These are phyloP conservation scores for Alectura lathami DNA, from an alignment of 2,113 vertebrate species.

Conservation along the genomic window DNA sequence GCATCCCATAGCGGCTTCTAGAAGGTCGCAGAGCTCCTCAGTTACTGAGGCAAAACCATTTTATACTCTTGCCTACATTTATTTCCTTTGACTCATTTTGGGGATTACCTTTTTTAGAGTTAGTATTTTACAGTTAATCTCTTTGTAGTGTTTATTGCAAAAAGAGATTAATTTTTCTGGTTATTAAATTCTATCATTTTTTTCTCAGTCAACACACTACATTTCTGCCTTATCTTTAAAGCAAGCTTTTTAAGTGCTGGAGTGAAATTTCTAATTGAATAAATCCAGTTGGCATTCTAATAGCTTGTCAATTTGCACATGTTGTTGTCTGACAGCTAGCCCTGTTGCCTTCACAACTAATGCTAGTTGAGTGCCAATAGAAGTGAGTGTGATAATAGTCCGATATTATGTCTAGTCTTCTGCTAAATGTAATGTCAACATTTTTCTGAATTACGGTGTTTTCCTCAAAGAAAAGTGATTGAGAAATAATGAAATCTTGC, in stretches of 20 bases:
- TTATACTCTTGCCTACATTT: neutral
- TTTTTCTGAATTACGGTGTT: conserved; percentile 49
- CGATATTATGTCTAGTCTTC: conserved; percentile 24
- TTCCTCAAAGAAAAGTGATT: conserved; percentile 47
- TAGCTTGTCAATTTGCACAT: neutral
- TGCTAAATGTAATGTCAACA: conserved; percentile 37
- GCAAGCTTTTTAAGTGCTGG: neutral
- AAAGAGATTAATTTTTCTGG: neutral
- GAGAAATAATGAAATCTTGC: conserved; percentile 28
- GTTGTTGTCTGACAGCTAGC: conserved; percentile 50
- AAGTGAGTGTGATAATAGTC: conserved; percentile 26
- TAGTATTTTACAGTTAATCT: neutral
- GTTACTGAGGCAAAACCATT: neutral
- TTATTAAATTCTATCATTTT: conserved; percentile 21
- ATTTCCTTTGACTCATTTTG: neutral
- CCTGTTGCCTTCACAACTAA: conserved; percentile 26
- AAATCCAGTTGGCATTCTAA: conserved; percentile 2
- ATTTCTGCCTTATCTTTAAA: conserved; percentile 33
- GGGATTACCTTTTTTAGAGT: neutral
- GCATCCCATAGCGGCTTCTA: neutral
- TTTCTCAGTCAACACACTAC: neutral
- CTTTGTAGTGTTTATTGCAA: neutral
- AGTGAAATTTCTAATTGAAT: conserved; percentile 49
- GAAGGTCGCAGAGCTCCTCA: neutral
- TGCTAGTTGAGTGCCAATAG: conserved; percentile 28